Conservation (phyloP, 2,797 vertebrate genomes). For the Rhyacichthys aspro region DNA sequence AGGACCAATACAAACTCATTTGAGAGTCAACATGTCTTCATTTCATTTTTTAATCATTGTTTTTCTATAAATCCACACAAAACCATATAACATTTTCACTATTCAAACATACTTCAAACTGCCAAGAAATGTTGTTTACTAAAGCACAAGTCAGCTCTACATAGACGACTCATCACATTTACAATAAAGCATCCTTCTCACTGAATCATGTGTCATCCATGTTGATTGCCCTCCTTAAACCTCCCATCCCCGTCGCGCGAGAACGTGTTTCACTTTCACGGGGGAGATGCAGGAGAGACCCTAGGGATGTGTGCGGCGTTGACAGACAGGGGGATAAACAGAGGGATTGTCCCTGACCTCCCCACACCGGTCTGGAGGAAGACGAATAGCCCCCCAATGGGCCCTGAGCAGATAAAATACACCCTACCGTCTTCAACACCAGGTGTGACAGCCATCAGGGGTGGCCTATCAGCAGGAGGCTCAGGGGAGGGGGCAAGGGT, state of each 20-base stretch:
- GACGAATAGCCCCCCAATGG: slow-evolving; percentile 77
- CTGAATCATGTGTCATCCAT: slow-evolving; percentile 39
- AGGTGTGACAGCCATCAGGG: slow-evolving; percentile 84
- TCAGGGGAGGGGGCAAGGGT: slow-evolving; percentile 71
- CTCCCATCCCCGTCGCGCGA: slow-evolving; percentile 47
- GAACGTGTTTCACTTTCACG: slow-evolving; percentile 68
- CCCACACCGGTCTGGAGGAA: slow-evolving; percentile 74
- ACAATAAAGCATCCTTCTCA: slow-evolving; percentile 19
- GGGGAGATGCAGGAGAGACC: slow-evolving; percentile 61
- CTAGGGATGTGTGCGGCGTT: slow-evolving; percentile 70
- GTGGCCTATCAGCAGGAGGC: slow-evolving; percentile 81
- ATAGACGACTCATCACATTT: neutral
- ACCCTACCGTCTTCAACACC: slow-evolving; percentile 80
- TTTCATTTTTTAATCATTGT: no score
- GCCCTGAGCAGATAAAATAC: slow-evolving; percentile 83
- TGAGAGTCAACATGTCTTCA: no score
- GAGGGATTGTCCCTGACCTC: slow-evolving; percentile 78
- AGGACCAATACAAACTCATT: no score
- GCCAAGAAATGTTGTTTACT: neutral
- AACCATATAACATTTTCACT: no score
- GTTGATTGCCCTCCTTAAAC: slow-evolving; percentile 39
- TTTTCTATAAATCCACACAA: no score
- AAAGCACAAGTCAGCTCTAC: neutral
- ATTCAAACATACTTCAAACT: no score
- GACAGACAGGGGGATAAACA: slow-evolving; percentile 81